Evolutionary conservation across 2,113 vertebrate genomes (phyloP), one percentile per base, ranked within the genome.

Genomic region (Periophthalmodon schlosseri): DNA sequence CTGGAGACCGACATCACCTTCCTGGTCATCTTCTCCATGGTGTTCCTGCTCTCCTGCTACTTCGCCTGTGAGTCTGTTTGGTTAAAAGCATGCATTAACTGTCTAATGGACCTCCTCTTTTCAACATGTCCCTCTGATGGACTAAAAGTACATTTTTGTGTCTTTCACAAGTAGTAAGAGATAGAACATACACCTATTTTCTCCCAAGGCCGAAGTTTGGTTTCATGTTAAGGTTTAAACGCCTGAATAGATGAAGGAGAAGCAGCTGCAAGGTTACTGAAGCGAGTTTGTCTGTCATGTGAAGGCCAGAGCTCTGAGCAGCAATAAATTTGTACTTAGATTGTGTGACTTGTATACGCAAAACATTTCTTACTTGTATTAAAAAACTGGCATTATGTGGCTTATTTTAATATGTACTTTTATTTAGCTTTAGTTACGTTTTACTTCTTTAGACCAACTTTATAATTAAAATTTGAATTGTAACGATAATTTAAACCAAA

Each of bases 1-100:
- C 77, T 97, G 91, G 96, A 97, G 94, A 97, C 96, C 0, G 96
- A 97, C 90, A 95, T 96, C 89, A 97, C 96, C 7, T 97, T 96
- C 89, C 90, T 97, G 65, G 91, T 96, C 67, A 95, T 97, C 91
- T 97, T 97, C 84, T 91, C 86, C 86, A 75, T 94, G 73, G 95
- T 97, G 81, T 96, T 97, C 80, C 73, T 95, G 70, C 90, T 97
- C 65, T 97, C 96, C 70, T 96, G 95, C 90, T 96, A 96, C 87
- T 97, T 95, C 86, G 96, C 95, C 82, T 96, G 96, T 97, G 89
- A 96, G 96, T 94, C 87, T 69, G n/a, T 11, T 36, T 34, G 67
- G 49, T 68, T 75, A 57, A 68, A 46, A 76, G 74, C 73, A 47
- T 0, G 2, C 33, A 20, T 72, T 46, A 65, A 68, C 68, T 78